A percentile compares a stretch with the other conserved stretches of the same genome.
phyloP scores from a whole-genome alignment of 2,888 invertebrate species.

The Baronia brevicornis region DNA sequence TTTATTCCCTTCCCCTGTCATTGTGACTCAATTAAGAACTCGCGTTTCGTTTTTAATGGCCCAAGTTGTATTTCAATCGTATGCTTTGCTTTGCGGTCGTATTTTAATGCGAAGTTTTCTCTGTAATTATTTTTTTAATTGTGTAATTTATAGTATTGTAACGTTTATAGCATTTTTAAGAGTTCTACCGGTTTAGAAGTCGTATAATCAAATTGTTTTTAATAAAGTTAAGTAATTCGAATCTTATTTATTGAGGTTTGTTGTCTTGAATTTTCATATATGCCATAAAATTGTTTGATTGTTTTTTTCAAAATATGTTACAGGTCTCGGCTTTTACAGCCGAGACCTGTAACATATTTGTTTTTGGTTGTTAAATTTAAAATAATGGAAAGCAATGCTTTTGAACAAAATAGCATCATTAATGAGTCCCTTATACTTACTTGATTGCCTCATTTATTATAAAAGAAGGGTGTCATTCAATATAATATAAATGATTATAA shows the following conservation, averaged over 20 bases:
- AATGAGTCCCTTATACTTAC: too few relatives aligned
- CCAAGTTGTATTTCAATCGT: constrained; percentile 49
- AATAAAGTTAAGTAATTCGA: neutral
- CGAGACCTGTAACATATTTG: too few relatives aligned
- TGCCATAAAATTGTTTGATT: constrained; percentile 5
- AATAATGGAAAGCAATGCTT: too few relatives aligned
- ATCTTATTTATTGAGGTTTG: constrained; percentile 3
- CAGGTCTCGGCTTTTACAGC: too few relatives aligned
- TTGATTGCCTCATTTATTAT: too few relatives aligned
- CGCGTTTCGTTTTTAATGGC: constrained; percentile 53
- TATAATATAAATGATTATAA: too few relatives aligned
- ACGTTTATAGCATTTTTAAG: constrained; percentile 21
- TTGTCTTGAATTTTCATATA: constrained; percentile 1
- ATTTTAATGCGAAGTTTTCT: constrained; percentile 42
- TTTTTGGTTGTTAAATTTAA: too few relatives aligned
- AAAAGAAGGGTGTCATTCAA: too few relatives aligned
- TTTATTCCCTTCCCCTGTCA: constrained; percentile 45
- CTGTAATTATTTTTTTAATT: constrained; percentile 48
- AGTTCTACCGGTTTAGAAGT: constrained; percentile 8
- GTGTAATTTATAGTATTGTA: constrained; percentile 50
- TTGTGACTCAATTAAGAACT: constrained; percentile 61
- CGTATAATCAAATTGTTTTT: neutral
- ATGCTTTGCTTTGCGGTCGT: constrained; percentile 23
- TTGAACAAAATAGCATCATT: too few relatives aligned
- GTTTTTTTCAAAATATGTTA: constrained; percentile 1